Evolutionary conservation across 2,888 invertebrate genomes (phyloP).

Genomic region (Atrina japonica): DNA sequence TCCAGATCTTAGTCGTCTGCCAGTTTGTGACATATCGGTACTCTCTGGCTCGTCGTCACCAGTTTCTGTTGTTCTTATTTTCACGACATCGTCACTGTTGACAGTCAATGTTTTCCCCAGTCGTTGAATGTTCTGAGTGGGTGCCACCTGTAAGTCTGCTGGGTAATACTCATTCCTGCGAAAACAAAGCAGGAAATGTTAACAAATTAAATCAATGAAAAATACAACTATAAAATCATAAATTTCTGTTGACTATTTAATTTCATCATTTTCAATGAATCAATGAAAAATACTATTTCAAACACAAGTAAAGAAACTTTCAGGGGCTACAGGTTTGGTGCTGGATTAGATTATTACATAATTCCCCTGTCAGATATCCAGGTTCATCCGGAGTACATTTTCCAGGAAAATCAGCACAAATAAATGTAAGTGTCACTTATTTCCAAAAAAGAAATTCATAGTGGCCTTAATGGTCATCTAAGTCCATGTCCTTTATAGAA

Average conservation of each 20-base stretch:
- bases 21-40: not conserved
- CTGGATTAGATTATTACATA: too few relatives aligned
- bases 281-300: too few relatives aligned
- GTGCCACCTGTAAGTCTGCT: constrained; percentile 67
- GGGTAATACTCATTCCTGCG: constrained; percentile 76
- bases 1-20: not conserved
- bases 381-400: too few relatives aligned
- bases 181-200: constrained; percentile 11
- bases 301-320: too few relatives aligned
- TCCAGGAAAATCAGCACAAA: too few relatives aligned
- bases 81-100: constrained; percentile 78
- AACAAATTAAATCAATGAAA: not conserved
- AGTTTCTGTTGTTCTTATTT: constrained; percentile 65
- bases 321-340: too few relatives aligned
- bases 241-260: not conserved
- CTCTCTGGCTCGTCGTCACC: constrained; percentile 38
- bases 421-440: too few relatives aligned
- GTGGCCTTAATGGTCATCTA: too few relatives aligned
- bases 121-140: constrained; percentile 68
- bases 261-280: too few relatives aligned
- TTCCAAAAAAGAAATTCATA: too few relatives aligned
- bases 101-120: not conserved
- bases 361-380: too few relatives aligned
- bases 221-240: not conserved
- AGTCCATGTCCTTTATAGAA: too few relatives aligned